Evolutionary conservation across 1,140 invertebrate species (phyloP), one percentile per base, ranked within the genome.

Genomic region (Bombus vancouverensis): DNA sequence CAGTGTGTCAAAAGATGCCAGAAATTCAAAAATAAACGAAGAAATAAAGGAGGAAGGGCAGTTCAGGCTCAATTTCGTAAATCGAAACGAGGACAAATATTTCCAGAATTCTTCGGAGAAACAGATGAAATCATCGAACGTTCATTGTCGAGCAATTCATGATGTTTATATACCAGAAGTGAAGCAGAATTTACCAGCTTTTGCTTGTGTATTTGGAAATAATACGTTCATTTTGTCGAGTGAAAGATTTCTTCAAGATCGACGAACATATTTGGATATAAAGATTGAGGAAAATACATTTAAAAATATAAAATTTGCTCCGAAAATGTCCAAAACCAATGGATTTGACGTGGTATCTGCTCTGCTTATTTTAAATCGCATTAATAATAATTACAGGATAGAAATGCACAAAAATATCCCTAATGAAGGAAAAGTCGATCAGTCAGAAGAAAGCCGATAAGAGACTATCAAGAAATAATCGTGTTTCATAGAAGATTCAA

Each of bases 201-300:
- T 93, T 39, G 81, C 76, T 44, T 93, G 93, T 62, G 89, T 81
- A 47, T 65, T 91, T 42, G 81, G 87, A 4, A 71, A 65, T 8
- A 87, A 87, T 32, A 87, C 85, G 0, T 93, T 94, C 71, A 32
- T 93, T 15, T 68, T 94, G 13, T 90, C 92, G 25, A 93, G 93
- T 34, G 92, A 92, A 15, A 91, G 91, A 88, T 94, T 94, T 79
- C 59, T 89, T 3, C 66, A 93, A 22, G 92, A 93, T 57, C 90
- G 83, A 53, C 89, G 88, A 22, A 84, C 75, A 5, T 74, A 86
- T 28, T 85, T 93, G 32, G 82, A 90, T 13, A 74, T 94, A 12
- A 87, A 84, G 62, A 73, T 94, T 15, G 89, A 93, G 39, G 90
- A 91, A 2, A 44, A 44, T 13, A 91, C 68, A 1, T 91, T 92